phyloP scores from a whole-genome alignment of 2,888 invertebrate genomes.

The Ornithoptera alexandrae region DNA sequence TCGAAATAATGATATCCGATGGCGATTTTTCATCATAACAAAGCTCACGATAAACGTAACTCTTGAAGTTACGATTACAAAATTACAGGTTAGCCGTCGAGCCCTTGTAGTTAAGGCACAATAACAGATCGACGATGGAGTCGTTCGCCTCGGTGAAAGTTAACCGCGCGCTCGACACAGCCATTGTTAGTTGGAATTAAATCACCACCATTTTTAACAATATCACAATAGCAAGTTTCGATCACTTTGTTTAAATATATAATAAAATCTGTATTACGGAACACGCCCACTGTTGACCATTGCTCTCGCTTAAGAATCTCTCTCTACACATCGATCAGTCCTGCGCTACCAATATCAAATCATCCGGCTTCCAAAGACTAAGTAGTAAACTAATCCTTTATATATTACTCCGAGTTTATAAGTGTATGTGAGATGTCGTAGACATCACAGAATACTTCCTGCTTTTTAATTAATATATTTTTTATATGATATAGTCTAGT shows the following conservation, averaged over 20 bases:
- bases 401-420: no score
- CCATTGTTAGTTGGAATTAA: conserved; percentile 47
- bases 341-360: no score
- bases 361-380: no score
- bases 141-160: conserved; percentile 55
- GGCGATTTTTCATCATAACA: conserved; percentile 3
- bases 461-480: no score
- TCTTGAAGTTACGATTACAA: conserved; percentile 19
- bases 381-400: no score
- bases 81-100: conserved; percentile 30
- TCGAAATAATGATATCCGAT: not conserved
- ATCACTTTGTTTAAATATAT: not conserved
- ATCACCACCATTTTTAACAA: conserved; percentile 11
- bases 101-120: conserved; percentile 40
- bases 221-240: conserved; percentile 5
- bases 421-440: no score
- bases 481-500: no score
- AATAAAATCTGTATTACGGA: not conserved
- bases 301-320: no score
- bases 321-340: not conserved
- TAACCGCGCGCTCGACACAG: conserved; percentile 49
- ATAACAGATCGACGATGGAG: conserved; percentile 41
- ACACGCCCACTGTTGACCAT: not conserved
- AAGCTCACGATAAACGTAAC: conserved; percentile 10
- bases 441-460: no score